Evolutionary conservation across 2,888 invertebrate genomes (phyloP).

Genomic region (Stenichneumon culpator): DNA sequence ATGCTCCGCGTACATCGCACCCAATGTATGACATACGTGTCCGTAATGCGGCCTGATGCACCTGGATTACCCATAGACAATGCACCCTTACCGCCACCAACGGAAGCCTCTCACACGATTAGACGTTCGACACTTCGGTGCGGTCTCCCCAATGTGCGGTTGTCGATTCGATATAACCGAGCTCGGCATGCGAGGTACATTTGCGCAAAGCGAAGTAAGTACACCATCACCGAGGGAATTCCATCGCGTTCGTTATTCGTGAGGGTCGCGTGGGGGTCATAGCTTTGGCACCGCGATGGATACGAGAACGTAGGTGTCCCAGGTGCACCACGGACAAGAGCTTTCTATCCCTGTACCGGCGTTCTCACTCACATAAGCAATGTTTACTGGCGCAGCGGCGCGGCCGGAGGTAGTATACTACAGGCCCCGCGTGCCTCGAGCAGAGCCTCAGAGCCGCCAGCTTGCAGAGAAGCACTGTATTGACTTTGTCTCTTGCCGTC

Average conservation of each 20-base stretch:
- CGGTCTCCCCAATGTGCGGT: background rate
- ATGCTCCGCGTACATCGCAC: slow-evolving; percentile 38
- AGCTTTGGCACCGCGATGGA: slow-evolving; percentile 7
- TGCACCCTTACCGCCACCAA: slow-evolving; percentile 26
- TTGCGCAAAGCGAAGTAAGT: slow-evolving; percentile 17
- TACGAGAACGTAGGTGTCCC: slow-evolving; percentile 34
- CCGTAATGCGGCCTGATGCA: slow-evolving; percentile 28
- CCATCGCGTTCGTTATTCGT: slow-evolving; percentile 14
- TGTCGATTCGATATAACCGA: background rate
- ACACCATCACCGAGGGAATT: slow-evolving; percentile 4
- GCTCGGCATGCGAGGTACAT: background rate
- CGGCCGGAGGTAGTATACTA: slow-evolving; percentile 5
- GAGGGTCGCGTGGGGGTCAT: slow-evolving; percentile 17
- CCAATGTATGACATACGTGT: slow-evolving; percentile 43
- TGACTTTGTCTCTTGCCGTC: slow-evolving; percentile 67
- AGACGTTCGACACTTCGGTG: slow-evolving; percentile 51
- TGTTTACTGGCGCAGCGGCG: slow-evolving; percentile 35
- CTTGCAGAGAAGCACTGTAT: slow-evolving; percentile 56
- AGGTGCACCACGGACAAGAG: slow-evolving; percentile 28
- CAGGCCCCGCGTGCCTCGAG: background rate
- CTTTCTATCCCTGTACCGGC: slow-evolving; percentile 39
- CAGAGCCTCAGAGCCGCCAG: background rate
- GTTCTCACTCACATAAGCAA: slow-evolving; percentile 33
- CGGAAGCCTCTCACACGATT: slow-evolving; percentile 39
- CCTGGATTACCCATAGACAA: slow-evolving; percentile 42